Percentiles rank a stretch among this genome's conserved stretches.
Evolutionary conservation across 2,797 vertebrate genomes (phyloP).

Genomic region (Acrossocheilus wenchowensis): DNA sequence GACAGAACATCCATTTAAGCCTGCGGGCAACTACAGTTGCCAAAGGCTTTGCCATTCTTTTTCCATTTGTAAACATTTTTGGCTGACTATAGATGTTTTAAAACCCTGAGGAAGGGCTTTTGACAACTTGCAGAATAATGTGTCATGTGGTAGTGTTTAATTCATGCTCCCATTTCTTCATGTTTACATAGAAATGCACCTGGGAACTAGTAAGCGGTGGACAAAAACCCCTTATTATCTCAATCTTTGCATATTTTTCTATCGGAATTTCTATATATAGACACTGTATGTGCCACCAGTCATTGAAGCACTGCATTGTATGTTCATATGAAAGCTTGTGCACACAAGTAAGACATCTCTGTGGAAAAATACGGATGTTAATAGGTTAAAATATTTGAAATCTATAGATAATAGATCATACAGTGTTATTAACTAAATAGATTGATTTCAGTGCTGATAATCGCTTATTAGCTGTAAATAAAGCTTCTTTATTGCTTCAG

Average conservation of each 20-base stretch:
- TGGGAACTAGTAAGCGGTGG: conserved; percentile 6
- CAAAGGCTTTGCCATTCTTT: conserved; percentile 15
- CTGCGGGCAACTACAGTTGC: conserved; percentile 14
- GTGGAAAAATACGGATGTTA: neutral
- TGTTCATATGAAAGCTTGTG: neutral
- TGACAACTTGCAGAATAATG: conserved; percentile 37
- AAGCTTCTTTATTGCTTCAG: conserved; percentile 8
- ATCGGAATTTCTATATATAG: conserved; percentile 15
- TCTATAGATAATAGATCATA: neutral
- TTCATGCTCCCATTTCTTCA: conserved; percentile 34
- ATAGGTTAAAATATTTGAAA: neutral
- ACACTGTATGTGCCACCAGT: neutral
- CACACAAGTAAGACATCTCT: conserved; percentile 6
- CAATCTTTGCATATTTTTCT: conserved; percentile 16
- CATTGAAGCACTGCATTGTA: conserved; percentile 2
- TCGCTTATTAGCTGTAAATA: neutral
- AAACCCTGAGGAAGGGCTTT: conserved; percentile 21
- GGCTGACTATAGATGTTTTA: conserved; percentile 31
- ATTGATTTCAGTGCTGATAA: neutral
- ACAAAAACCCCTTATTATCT: neutral
- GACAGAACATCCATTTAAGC: conserved; percentile 20
- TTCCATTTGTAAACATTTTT: conserved; percentile 31
- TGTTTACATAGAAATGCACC: conserved; percentile 30
- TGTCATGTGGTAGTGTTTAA: conserved; percentile 24
- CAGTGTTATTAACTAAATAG: neutral